These are phyloP conservation scores for Bedellia somnulentella DNA, from an alignment of 2,888 invertebrate species.

Conservation along the genomic window DNA sequence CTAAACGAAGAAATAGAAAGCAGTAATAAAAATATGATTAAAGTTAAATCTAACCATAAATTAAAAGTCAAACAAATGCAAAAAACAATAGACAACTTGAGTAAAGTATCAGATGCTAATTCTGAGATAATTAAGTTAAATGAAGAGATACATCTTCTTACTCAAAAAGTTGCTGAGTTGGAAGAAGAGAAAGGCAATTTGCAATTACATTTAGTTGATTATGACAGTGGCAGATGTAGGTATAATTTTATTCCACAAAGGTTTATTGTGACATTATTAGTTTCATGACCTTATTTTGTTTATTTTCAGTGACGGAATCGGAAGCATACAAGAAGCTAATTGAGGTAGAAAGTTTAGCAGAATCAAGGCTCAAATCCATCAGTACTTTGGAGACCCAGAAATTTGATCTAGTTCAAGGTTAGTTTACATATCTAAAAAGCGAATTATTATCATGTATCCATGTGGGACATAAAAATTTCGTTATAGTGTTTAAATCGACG, in stretches of 20 bases:
- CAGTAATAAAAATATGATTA: conserved; percentile 75
- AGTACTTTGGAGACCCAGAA: conserved; percentile 68
- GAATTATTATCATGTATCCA: no score
- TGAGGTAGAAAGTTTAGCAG: conserved; percentile 48
- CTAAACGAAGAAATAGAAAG: conserved; percentile 73
- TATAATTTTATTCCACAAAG: conserved; percentile 9
- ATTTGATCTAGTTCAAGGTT: conserved; percentile 67
- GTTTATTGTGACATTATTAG: neutral
- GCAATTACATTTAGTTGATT: conserved; percentile 81
- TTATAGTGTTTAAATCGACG: no score
- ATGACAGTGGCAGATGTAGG: conserved; percentile 71
- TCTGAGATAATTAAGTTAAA: conserved; percentile 67
- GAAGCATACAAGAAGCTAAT: conserved; percentile 49
- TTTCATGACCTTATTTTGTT: neutral
- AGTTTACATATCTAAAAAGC: no score
- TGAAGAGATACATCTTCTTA: conserved; percentile 64
- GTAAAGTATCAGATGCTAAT: conserved; percentile 68
- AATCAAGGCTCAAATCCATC: conserved; percentile 61
- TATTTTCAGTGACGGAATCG: conserved; percentile 53
- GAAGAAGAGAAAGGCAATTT: conserved; percentile 92
- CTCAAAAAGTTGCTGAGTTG: conserved; percentile 78
- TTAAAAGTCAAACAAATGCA: conserved; percentile 75
- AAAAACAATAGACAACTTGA: conserved; percentile 70
- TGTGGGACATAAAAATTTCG: no score
- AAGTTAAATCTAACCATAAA: conserved; percentile 72